These are phyloP conservation scores for Sacculina carcini DNA, from an alignment of 2,888 invertebrate genomes.

Conservation along the genomic window DNA sequence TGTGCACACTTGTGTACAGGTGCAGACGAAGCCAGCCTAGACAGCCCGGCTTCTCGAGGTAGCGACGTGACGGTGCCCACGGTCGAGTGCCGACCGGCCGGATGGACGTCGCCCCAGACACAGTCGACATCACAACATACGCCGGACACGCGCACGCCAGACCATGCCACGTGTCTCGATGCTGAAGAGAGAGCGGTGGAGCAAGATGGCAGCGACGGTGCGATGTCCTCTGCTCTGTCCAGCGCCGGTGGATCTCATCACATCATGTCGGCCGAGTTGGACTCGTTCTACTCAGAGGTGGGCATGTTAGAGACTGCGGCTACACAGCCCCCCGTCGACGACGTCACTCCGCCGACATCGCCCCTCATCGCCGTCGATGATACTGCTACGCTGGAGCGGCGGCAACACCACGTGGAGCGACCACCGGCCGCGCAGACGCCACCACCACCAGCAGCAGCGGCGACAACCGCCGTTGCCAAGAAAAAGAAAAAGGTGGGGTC, in stretches of 20 bases:
- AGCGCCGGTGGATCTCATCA: slow-evolving; percentile 23
- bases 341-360: too few relatives aligned
- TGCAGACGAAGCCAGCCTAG: too few relatives aligned
- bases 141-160: too few relatives aligned
- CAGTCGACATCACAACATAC: too few relatives aligned
- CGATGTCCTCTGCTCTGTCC: slow-evolving; percentile 19
- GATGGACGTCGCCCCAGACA: too few relatives aligned
- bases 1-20: too few relatives aligned
- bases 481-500: slow-evolving; percentile 14
- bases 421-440: slow-evolving; percentile 17
- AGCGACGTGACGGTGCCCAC: too few relatives aligned
- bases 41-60: too few relatives aligned
- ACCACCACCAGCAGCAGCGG: not conserved
- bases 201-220: slow-evolving; percentile 11
- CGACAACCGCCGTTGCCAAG: slow-evolving; percentile 15
- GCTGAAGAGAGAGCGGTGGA: too few relatives aligned
- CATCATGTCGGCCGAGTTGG: slow-evolving; percentile 21
- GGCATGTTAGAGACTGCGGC: slow-evolving; percentile 25
- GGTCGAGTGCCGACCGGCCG: too few relatives aligned
- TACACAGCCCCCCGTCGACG: not conserved
- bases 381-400: slow-evolving; percentile 9
- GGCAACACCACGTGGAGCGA: slow-evolving; percentile 9
- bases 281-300: slow-evolving; percentile 33
- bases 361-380: not conserved
- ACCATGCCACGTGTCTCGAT: too few relatives aligned